phyloP scores from a whole-genome alignment of 2,113 vertebrate species.

The Origma solitaria region DNA sequence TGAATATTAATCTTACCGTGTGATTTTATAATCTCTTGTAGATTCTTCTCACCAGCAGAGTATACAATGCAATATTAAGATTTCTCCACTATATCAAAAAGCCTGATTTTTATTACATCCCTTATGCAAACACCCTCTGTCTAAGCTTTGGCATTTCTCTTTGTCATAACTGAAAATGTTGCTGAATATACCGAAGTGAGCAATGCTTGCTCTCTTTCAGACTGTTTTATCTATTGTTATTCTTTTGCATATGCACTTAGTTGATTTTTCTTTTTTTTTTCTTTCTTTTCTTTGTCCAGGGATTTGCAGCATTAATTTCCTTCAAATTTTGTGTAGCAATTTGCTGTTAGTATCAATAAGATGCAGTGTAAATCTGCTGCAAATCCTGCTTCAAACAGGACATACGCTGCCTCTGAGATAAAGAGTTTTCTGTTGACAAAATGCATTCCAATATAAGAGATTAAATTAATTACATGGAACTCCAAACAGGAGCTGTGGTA shows the following conservation, averaged over 20 bases:
- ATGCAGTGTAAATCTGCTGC: not conserved
- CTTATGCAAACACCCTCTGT: not conserved
- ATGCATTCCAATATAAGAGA: not conserved
- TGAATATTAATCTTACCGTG: not conserved
- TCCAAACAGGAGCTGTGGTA: not conserved
- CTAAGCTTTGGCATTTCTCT: not conserved
- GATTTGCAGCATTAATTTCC: not conserved
- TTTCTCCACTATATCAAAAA: not conserved
- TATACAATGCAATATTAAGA: not conserved
- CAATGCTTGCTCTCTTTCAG: not conserved
- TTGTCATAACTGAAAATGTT: not conserved
- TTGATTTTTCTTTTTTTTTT: not conserved
- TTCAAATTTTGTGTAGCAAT: not conserved
- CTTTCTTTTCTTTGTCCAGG: not conserved
- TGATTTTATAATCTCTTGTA: not conserved
- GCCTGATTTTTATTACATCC: not conserved
- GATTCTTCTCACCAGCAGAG: not conserved
- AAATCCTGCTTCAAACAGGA: not conserved
- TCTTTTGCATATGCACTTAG: not conserved
- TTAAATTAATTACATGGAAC: not conserved
- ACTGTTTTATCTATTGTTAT: not conserved
- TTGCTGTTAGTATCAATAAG: not conserved
- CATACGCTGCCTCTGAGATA: not conserved
- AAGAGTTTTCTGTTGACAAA: not conserved
- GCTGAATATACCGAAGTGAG: not conserved